Conservation (phyloP, 2,113 vertebrate species). For the Tringa solitaria region DNA sequence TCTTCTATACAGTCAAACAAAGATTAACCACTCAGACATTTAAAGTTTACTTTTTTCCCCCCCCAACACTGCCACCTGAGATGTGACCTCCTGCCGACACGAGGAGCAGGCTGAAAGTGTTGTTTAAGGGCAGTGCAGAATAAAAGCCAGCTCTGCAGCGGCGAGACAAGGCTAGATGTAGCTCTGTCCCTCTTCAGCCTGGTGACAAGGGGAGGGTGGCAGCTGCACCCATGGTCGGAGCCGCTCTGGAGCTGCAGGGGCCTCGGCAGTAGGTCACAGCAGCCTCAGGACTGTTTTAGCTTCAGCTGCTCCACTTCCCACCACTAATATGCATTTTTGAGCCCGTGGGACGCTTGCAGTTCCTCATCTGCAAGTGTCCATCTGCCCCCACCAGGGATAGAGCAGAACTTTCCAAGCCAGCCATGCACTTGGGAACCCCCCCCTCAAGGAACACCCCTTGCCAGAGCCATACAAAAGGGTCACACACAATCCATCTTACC, state of each 20-base stretch:
- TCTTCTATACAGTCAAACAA: slow-evolving; percentile 76
- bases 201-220: not conserved
- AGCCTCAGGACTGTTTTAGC: not conserved
- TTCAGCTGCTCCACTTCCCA: not conserved
- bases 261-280: not conserved
- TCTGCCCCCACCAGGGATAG: not conserved
- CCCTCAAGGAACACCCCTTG: not conserved
- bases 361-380: not conserved
- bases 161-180: accelerated
- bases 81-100: accelerated
- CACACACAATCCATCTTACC: accelerated
- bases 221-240: not conserved
- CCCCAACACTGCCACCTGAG: not conserved
- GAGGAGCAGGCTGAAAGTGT: not conserved
- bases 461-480: not conserved
- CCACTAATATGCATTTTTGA: not conserved
- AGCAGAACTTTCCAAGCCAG: not conserved
- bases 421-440: not conserved
- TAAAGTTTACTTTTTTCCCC: not conserved
- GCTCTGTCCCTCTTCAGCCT: not conserved
- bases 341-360: not conserved
- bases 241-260: not conserved
- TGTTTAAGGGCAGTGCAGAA: not conserved
- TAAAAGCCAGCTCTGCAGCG: not conserved
- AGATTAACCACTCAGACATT: not conserved